Conservation (phyloP, 2,113 vertebrate genomes). For the Lycaon pictus region DNA sequence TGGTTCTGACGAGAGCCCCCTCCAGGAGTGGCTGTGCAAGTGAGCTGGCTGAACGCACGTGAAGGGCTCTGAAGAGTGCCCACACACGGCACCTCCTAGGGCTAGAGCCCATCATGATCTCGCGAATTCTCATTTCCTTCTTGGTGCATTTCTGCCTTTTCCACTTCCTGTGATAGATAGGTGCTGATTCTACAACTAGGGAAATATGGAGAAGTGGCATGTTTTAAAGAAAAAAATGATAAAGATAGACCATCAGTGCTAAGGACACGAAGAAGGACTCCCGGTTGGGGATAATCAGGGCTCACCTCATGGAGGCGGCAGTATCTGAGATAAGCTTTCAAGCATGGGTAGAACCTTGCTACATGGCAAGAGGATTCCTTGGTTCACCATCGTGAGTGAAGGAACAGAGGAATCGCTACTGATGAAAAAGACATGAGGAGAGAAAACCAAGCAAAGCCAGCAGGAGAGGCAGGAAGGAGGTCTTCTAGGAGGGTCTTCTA, state of each 20-base stretch:
- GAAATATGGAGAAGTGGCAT: neutral
- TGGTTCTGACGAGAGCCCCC: too few species aligned
- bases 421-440: neutral
- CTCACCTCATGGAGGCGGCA: neutral
- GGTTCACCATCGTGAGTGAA: neutral
- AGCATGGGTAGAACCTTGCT: neutral
- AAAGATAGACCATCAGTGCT: neutral
- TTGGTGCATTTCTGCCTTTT: neutral
- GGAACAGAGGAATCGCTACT: neutral
- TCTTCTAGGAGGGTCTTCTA: too few species aligned
- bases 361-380: neutral
- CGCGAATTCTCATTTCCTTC: neutral
- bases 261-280: neutral
- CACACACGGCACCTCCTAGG: rapidly evolving
- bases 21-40: neutral
- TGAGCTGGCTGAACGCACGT: neutral
- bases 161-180: neutral
- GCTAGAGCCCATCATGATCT: neutral
- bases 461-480: neutral
- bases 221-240: neutral
- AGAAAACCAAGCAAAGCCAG: neutral
- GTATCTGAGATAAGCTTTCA: neutral
- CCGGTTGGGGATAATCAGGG: neutral
- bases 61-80: neutral
- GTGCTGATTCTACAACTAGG: neutral